Conservation (phyloP, 2,113 vertebrate species). For the Sminthopsis crassicaudata region DNA sequence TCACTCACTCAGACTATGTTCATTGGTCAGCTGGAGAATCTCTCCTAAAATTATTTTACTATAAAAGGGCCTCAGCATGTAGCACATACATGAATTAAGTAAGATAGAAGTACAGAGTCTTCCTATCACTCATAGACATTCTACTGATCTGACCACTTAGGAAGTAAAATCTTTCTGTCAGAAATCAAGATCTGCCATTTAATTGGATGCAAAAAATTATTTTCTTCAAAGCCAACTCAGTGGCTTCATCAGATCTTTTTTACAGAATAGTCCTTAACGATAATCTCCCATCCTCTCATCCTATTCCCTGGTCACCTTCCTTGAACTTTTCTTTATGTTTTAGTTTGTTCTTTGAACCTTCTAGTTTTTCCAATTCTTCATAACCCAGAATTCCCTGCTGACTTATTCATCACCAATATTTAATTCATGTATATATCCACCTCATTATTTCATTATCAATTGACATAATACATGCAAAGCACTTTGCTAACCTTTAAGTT, state of each 20-base stretch:
- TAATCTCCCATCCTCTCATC: background rate
- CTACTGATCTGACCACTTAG: background rate
- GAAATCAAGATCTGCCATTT: background rate
- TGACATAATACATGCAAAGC: background rate
- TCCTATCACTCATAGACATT: background rate
- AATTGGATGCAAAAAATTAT: background rate
- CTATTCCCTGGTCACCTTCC: background rate
- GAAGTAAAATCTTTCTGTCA: background rate
- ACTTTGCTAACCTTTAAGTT: background rate
- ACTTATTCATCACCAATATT: background rate
- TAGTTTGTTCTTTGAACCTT: slow-evolving; percentile 21
- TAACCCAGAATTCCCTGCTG: background rate
- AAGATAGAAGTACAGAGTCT: background rate
- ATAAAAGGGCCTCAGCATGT: background rate
- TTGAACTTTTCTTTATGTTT: background rate
- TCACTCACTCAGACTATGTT: background rate
- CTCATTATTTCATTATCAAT: background rate
- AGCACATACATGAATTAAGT: background rate
- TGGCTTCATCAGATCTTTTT: background rate
- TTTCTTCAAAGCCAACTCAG: background rate
- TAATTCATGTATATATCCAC: background rate
- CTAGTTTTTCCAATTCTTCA: background rate
- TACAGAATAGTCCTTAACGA: background rate
- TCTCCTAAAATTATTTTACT: background rate
- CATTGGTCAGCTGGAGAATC: background rate